Conservation (phyloP, 2,797 vertebrate genomes). For the Hylomyscus alleni region DNA sequence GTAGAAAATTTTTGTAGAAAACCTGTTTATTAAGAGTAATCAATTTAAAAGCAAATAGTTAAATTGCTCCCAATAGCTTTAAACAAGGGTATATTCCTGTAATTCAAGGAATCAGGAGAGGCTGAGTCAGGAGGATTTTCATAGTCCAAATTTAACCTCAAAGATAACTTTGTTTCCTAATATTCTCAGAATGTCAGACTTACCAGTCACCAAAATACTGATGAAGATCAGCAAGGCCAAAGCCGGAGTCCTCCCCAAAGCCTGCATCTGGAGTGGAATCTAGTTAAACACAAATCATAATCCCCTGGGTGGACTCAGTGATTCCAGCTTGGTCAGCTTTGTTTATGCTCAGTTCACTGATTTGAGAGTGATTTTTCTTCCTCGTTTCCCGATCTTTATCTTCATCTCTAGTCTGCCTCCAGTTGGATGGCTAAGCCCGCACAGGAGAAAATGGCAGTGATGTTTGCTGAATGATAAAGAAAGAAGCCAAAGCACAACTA, state of each 20-base stretch:
- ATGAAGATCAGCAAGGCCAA: constrained; percentile 15
- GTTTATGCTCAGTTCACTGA: not conserved
- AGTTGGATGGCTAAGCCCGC: not conserved
- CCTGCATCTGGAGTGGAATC: constrained; percentile 7
- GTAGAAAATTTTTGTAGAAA: too few relatives aligned
- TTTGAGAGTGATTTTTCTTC: not conserved
- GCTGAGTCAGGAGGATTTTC: not conserved
- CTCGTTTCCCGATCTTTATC: not conserved
- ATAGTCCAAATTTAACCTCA: not conserved
- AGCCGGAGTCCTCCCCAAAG: not conserved
- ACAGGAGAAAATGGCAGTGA: not conserved
- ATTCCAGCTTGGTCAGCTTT: not conserved
- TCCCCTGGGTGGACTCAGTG: not conserved
- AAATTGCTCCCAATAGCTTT: not conserved
- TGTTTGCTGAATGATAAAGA: not conserved
- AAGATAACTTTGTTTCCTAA: constrained; percentile 3
- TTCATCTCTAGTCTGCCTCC: not conserved
- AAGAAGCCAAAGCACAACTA: not conserved
- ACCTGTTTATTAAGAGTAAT: too few relatives aligned
- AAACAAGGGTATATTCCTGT: not conserved
- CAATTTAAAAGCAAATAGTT: too few relatives aligned
- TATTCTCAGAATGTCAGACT: constrained; percentile 37
- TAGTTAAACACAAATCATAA: not conserved
- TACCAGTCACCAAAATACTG: not conserved
- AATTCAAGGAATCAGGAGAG: not conserved